Base-by-base conservation (phyloP, 2,113 vertebrate species). In the Gallinago jamesoni region DNA sequence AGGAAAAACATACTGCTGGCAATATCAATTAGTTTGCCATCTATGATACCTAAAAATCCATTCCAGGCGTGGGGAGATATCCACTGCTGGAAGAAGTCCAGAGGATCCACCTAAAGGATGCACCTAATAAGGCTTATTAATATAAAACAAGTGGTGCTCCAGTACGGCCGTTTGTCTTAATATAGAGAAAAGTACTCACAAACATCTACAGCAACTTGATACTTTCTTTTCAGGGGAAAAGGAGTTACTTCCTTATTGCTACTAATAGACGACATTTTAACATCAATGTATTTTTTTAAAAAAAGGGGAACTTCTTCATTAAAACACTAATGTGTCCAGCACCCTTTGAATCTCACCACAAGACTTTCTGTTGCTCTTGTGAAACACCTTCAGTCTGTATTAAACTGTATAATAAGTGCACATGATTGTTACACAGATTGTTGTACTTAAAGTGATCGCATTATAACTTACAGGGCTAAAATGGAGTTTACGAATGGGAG, bases 341-440 rank as follows among this genome's bases (percentile, higher is more conserved):
- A 67, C 10, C 9, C 25, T 63, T 23, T 50, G 75, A 56, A 87
- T 66, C 23, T n/a, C 31, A 45, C 39, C 28, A 7, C 23, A 52
- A 63, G n/a, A 56, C 10, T 64, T 84, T 19, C 69, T 56, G 13
- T 20, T 47, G 56, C 27, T 86, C 53, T 76, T 48, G 19, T 60
- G 82, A 93, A 89, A 84, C 30, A 60, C 14, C 27, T 81, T 72
- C 62, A 37, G 31, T 41, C 91, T 73, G 28, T 59, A 37, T 64
- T n/a, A 79, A 56, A 33, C 13, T 0, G 0, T 33, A 20, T 7
- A 59, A 67, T n/a, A 60, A 0, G 0, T 28, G 57, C 52, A 33
- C 5, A 3, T 14, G 4, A 53, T 68, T 91, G 77, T 19, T 48
- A 35, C 2, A 25, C 5, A 59, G 41, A 73, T 20, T 73, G 47